Percentiles rank a stretch among this genome's conserved stretches.
These are phyloP conservation scores for Gallinago jamesoni DNA, from an alignment of 2,113 vertebrate species.

Conservation along the genomic window DNA sequence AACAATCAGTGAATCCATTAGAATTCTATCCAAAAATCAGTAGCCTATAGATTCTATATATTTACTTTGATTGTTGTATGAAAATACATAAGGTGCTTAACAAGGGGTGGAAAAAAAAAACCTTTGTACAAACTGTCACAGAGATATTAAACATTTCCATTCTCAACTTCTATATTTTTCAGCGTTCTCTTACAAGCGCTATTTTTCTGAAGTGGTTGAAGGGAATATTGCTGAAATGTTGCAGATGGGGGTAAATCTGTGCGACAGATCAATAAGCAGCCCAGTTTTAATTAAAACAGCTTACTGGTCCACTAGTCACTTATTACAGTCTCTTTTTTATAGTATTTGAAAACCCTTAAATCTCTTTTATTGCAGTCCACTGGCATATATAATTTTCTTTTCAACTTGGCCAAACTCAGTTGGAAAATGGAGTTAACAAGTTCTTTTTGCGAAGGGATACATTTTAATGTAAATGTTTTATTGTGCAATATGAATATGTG, in stretches of 20 bases:
- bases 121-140: neutral
- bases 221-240: neutral
- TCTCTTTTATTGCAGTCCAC: conserved; percentile 5
- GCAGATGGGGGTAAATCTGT: neutral
- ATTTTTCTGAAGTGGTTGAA: neutral
- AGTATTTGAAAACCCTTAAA: neutral
- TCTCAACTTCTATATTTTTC: neutral
- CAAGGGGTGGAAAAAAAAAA: neutral
- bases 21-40: neutral
- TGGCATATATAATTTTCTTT: neutral
- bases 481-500: neutral
- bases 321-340: neutral
- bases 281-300: conserved; percentile 44
- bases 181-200: neutral
- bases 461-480: neutral
- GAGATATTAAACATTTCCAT: neutral
- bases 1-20: neutral
- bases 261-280: neutral
- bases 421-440: neutral
- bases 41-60: neutral
- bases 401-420: neutral
- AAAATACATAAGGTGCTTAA: neutral
- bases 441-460: neutral
- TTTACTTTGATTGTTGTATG: neutral
- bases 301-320: neutral